These are phyloP conservation scores for Masticophis lateralis DNA, from an alignment of 2,797 vertebrate genomes.

Conservation along the genomic window DNA sequence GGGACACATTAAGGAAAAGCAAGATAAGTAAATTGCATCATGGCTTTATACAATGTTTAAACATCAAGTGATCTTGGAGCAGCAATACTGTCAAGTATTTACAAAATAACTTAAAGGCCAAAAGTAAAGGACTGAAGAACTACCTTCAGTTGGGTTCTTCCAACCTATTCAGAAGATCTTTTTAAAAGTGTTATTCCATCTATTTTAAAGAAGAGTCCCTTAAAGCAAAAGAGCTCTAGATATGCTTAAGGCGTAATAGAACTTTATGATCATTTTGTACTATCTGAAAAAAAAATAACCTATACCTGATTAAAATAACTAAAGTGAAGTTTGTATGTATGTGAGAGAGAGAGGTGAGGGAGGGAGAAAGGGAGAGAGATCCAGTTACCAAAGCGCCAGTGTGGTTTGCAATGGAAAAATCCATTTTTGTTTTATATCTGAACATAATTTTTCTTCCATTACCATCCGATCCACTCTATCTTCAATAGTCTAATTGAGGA, in stretches of 20 bases:
- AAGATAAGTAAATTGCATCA: background rate
- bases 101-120: background rate
- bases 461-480: background rate
- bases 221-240: background rate
- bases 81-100: background rate
- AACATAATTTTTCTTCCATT: background rate
- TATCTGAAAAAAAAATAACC: background rate
- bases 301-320: background rate
- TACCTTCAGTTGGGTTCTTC: background rate
- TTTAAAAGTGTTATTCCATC: background rate
- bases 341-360: too few species aligned
- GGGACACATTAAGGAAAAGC: background rate
- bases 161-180: background rate
- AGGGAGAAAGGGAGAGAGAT: background rate
- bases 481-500: background rate
- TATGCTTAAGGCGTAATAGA: background rate
- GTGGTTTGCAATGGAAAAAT: background rate
- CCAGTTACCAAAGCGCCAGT: background rate
- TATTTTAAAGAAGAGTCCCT: background rate
- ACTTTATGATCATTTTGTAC: background rate
- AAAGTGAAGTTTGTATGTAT: background rate
- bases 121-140: background rate
- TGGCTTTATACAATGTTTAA: background rate
- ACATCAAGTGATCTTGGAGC: background rate
- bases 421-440: conserved; percentile 4